Evolutionary conservation across 2,113 vertebrate species (phyloP), one percentile per base, ranked within the genome.

Genomic region (Amblyopsis rosae): DNA sequence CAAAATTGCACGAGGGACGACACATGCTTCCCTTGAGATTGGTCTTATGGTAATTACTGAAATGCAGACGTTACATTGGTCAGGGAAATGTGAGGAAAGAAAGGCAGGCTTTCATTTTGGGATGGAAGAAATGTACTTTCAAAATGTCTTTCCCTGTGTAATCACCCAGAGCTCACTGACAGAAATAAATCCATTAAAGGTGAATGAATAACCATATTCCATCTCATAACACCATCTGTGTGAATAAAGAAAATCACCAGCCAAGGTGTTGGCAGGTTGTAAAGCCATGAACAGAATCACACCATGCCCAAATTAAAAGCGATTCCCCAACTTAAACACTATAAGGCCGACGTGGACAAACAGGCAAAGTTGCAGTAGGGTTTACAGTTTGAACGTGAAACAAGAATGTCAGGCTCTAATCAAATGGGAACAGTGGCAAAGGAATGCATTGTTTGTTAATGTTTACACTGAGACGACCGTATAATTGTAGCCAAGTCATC

Each of bases 11-110:
- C n/a, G n/a, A 71, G 72, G 51, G 69, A 49, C 62, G 62, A 72
- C 67, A 41, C 62, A 54, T 45, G 33, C 71, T 77, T 75, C 79
- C 79, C 70, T 12, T 45, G 65, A 61, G 85, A 77, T 75, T 9
- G 72, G 62, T 70, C 58, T 82, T 56, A 75, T 56, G 69, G 79
- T 64, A 65, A 88, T 82, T 77, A 85, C 64, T 59, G 45, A 10
- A 68, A 80, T 65, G 51, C 58, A 54, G 46, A 66, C 19, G 68
- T 61, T 54, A 73, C 19, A 48, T 47, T 17, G 59, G 63, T 55
- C 12, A 10, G 46, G 16, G 32, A 60, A 33, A 32, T 59, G 12
- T 35, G 35, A 53, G 19, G 64, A 47, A 63, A 46, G 9, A 54
- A 7, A 60, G 55, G 10, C 11, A 46, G 59, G 13, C 33, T 32